phyloP scores from a whole-genome alignment of 2,888 invertebrate species.

The Phortica okadai region DNA sequence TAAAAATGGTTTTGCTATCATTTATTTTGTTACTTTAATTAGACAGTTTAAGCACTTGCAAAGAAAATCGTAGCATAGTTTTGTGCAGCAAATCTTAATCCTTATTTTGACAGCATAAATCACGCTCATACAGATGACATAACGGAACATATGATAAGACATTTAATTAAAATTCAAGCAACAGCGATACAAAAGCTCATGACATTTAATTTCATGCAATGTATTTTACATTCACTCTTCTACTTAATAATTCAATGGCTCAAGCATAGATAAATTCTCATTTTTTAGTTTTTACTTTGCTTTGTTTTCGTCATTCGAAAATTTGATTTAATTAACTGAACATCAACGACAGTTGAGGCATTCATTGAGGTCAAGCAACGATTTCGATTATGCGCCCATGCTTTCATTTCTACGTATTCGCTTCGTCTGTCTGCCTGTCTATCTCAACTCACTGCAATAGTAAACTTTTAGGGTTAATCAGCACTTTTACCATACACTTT shows the following conservation, averaged over 20 bases:
- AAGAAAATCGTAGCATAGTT: not conserved
- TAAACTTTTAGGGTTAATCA: slow-evolving; percentile 20
- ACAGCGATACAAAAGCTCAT: not conserved
- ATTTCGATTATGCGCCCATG: not conserved
- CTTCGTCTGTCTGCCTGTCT: not conserved
- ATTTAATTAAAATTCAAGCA: not conserved
- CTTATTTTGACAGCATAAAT: not conserved
- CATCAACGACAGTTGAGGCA: not conserved
- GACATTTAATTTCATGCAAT: not conserved
- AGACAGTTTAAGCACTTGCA: not conserved
- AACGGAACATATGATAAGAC: not conserved
- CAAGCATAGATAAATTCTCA: no score
- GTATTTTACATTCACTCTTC: not conserved
- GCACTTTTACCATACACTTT: slow-evolving; percentile 11
- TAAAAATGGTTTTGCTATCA: no score
- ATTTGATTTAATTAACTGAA: not conserved
- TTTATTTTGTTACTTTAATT: no score
- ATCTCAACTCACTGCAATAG: not conserved
- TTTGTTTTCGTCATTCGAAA: not conserved
- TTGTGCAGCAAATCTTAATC: not conserved
- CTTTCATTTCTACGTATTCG: not conserved
- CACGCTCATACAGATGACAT: not conserved
- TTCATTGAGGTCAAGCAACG: no score
- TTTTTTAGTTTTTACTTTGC: no score
- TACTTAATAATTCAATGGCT: not conserved